phyloP scores from a whole-genome alignment of 2,113 vertebrate species.

The Ranitomeya variabilis region DNA sequence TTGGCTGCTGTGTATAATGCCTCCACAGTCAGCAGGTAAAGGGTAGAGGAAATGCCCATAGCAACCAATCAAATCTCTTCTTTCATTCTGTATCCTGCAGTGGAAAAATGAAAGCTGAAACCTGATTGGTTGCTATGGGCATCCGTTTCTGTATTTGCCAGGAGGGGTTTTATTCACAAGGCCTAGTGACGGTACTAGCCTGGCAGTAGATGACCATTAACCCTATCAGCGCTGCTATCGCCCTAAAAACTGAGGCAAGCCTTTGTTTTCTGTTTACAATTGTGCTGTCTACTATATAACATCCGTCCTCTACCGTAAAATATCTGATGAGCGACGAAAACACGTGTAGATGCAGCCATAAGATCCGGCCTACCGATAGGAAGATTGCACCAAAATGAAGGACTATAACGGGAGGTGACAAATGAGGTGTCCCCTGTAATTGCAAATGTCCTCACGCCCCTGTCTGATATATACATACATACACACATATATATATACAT shows the following conservation, averaged over 20 bases:
- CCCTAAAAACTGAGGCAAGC: too few relatives aligned
- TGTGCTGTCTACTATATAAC: background rate
- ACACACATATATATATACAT: constrained; percentile 46
- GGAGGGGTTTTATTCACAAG: background rate
- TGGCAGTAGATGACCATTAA: background rate
- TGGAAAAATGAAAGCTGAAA: background rate
- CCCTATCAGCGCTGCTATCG: too few relatives aligned
- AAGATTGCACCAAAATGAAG: background rate
- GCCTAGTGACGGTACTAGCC: background rate
- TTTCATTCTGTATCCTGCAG: background rate
- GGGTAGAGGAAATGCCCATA: background rate
- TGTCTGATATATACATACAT: constrained; percentile 21
- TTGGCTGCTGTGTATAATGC: background rate
- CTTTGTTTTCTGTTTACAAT: too few relatives aligned
- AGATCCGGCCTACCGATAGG: background rate
- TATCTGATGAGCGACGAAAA: background rate
- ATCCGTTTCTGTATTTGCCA: background rate
- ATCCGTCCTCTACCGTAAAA: background rate
- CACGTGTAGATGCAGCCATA: background rate
- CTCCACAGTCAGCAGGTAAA: background rate
- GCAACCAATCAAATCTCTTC: background rate
- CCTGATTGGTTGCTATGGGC: background rate
- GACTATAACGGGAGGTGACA: background rate
- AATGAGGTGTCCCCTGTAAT: background rate
- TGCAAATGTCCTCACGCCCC: constrained; percentile 17